Percentiles rank a stretch among this genome's conserved stretches.
Evolutionary conservation across 64 coral and sea anemone species (phyloP).

Genomic region (Stichodactyla mertensii): DNA sequence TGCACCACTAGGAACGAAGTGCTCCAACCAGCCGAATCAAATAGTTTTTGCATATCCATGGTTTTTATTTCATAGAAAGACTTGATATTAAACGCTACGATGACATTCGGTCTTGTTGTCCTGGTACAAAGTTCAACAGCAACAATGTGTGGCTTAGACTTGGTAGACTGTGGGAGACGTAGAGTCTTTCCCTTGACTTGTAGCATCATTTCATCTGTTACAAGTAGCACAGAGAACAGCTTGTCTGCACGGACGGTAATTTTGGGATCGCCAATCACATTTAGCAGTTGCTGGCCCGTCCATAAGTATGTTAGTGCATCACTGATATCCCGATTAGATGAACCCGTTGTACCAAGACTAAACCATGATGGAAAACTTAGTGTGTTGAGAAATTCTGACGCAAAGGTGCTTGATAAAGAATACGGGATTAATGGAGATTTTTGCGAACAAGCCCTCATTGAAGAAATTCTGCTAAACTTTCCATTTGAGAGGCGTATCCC

Average conservation of each 20-base stretch:
- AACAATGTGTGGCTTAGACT: background rate
- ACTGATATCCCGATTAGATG: background rate
- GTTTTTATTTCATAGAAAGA: slow-evolving; percentile 12
- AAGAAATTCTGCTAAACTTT: background rate
- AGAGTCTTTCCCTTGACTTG: background rate
- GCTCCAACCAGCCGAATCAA: slow-evolving; percentile 15
- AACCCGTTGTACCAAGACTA: background rate
- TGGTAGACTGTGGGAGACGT: slow-evolving; percentile 8
- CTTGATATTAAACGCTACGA: slow-evolving; percentile 20
- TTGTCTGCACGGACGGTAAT: background rate
- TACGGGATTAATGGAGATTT: background rate
- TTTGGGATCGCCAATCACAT: background rate
- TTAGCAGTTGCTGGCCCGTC: slow-evolving; percentile 20
- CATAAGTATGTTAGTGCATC: slow-evolving; percentile 27
- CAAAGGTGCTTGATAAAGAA: slow-evolving; percentile 13
- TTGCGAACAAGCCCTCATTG: background rate
- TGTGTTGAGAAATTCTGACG: slow-evolving; percentile 17
- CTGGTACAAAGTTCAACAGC: slow-evolving; percentile 28
- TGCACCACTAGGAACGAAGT: slow-evolving; percentile 2
- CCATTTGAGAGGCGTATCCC: background rate
- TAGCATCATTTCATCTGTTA: background rate
- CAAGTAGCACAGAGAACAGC: slow-evolving; percentile 18
- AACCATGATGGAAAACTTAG: slow-evolving; percentile 37
- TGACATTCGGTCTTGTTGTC: background rate
- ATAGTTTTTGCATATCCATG: slow-evolving; percentile 17